Conservation (phyloP, 2,113 vertebrate species). For the Pholis gunnellus region DNA sequence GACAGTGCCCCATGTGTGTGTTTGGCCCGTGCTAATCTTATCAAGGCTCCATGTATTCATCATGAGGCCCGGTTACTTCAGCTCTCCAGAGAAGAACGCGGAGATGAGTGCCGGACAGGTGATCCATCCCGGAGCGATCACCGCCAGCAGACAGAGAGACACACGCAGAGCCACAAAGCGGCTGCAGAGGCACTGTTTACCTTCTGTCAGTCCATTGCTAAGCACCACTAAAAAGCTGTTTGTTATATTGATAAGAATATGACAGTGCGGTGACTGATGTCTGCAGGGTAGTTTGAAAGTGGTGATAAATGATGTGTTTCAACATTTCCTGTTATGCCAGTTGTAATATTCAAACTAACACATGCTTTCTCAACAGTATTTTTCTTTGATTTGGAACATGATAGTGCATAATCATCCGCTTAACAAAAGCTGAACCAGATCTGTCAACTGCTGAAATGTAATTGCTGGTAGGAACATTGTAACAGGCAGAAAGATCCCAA, state of each 20-base stretch:
- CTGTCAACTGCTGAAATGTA: neutral
- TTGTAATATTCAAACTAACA: neutral
- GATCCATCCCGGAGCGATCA: slow-evolving; percentile 63
- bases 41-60: slow-evolving; percentile 70
- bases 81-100: slow-evolving; percentile 46
- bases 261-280: slow-evolving; percentile 37
- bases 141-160: slow-evolving; percentile 38
- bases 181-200: slow-evolving; percentile 61
- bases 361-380: slow-evolving; percentile 18
- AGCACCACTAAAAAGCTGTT: slow-evolving; percentile 61
- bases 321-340: neutral
- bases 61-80: slow-evolving; percentile 64
- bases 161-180: slow-evolving; percentile 23
- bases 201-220: slow-evolving; percentile 46
- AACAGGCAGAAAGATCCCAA: neutral
- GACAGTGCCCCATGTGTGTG: slow-evolving; percentile 47
- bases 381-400: neutral
- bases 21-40: slow-evolving; percentile 73
- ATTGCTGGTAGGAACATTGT: neutral
- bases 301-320: slow-evolving; percentile 22
- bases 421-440: neutral
- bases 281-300: slow-evolving; percentile 8
- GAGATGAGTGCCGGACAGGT: slow-evolving; percentile 52
- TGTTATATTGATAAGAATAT: slow-evolving; percentile 66
- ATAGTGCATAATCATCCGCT: neutral